These are phyloP conservation scores for Garrulus glandarius DNA, from an alignment of 2,797 vertebrate species.

Conservation along the genomic window DNA sequence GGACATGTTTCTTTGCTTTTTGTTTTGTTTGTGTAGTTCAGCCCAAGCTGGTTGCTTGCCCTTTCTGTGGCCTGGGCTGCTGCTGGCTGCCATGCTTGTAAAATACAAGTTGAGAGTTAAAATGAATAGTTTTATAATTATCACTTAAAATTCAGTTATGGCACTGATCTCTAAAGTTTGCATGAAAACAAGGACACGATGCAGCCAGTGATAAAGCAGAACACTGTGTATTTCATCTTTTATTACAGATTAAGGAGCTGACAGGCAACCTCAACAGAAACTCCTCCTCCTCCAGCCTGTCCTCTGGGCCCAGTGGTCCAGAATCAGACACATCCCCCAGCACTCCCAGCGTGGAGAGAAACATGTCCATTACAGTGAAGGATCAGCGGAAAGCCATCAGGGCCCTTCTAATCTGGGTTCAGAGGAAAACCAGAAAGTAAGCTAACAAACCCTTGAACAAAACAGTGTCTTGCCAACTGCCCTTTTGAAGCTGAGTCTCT, in stretches of 20 bases:
- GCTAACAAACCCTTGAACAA: background rate
- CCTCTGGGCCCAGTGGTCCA: slow-evolving; percentile 87
- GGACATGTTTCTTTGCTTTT: background rate
- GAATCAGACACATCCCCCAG: slow-evolving; percentile 88
- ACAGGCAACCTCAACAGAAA: slow-evolving; percentile 94
- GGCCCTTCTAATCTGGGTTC: slow-evolving; percentile 92
- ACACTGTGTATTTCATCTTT: background rate
- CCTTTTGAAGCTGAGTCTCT: background rate
- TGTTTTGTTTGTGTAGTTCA: background rate
- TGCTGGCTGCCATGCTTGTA: background rate
- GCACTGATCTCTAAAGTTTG: background rate
- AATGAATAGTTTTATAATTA: background rate
- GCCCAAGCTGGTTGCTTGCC: background rate
- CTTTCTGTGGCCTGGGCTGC: background rate
- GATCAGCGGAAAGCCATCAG: slow-evolving; percentile 91
- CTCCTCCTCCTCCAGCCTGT: slow-evolving; percentile 88
- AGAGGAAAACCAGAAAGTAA: slow-evolving; percentile 93
- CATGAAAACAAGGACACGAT: background rate
- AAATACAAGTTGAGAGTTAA: background rate
- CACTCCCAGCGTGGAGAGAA: slow-evolving; percentile 82
- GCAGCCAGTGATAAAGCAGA: background rate
- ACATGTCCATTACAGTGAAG: slow-evolving; percentile 74
- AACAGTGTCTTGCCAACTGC: background rate
- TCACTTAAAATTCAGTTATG: background rate
- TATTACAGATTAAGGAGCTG: slow-evolving; percentile 91